Conservation (phyloP, 2,797 vertebrate species). For the Tolypeutes matacus region DNA sequence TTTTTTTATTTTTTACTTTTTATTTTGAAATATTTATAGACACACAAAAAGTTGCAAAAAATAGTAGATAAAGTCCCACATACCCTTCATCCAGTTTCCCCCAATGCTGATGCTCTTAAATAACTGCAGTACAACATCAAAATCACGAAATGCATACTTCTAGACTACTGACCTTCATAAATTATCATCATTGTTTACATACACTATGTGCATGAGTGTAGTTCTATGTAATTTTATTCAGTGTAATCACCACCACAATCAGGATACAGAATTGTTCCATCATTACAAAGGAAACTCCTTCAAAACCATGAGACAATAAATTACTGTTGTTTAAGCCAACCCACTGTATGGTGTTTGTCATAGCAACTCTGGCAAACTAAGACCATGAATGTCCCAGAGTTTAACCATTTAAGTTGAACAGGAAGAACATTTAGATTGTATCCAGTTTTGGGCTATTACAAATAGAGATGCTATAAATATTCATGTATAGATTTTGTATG, state of each 20-base stretch:
- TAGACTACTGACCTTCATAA: not conserved
- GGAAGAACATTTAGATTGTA: not conserved
- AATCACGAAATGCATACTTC: not conserved
- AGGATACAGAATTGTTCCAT: not conserved
- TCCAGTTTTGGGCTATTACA: not conserved
- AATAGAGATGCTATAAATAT: not conserved
- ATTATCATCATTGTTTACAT: not conserved
- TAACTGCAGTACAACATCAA: not conserved
- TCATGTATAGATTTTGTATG: not conserved
- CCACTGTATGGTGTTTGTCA: too few relatives aligned
- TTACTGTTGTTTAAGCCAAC: too few relatives aligned
- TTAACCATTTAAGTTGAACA: not conserved
- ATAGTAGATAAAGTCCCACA: not conserved
- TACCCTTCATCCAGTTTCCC: not conserved
- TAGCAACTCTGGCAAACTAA: too few relatives aligned
- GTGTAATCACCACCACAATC: not conserved
- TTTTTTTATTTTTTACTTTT: not conserved
- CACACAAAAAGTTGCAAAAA: not conserved
- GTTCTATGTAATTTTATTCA: not conserved
- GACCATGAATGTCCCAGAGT: not conserved
- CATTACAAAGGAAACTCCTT: too few relatives aligned
- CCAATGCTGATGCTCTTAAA: not conserved
- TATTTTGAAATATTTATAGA: conserved; percentile 44
- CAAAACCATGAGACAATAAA: not conserved
- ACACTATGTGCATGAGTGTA: not conserved